Conservation (phyloP, 2,888 invertebrate species). For the Eupithecia subfuscata region DNA sequence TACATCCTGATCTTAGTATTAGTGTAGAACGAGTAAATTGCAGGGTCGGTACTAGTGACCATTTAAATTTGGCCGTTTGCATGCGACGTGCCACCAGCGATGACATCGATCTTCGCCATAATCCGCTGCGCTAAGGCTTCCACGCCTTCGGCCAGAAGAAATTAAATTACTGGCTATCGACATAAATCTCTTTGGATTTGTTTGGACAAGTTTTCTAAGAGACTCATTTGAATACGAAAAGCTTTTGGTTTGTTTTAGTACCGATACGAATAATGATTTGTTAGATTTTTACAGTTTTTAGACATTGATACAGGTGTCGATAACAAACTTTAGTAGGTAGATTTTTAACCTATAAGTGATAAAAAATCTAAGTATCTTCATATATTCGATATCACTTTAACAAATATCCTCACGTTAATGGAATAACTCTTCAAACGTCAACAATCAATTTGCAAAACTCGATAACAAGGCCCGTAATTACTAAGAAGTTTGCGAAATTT, state of each 20-base stretch:
- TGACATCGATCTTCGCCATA: constrained; percentile 30
- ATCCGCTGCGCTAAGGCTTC: constrained; percentile 28
- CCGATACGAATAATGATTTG: not conserved
- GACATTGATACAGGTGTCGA: no score
- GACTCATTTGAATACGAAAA: constrained; percentile 19
- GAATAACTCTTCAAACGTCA: not conserved
- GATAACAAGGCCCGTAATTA: not conserved
- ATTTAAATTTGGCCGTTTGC: constrained; percentile 8
- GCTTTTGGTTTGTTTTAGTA: not conserved
- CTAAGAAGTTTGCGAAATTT: not conserved
- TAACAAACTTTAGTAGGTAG: no score
- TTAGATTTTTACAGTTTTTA: not conserved
- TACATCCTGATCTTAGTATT: not conserved
- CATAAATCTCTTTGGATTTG: constrained; percentile 29
- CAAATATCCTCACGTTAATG: not conserved
- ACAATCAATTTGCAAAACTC: not conserved
- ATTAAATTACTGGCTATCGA: constrained; percentile 32
- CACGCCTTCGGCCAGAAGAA: constrained; percentile 31
- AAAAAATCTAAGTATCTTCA: not conserved
- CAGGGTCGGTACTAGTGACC: not conserved
- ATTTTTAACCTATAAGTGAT: no score
- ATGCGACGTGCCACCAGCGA: constrained; percentile 13
- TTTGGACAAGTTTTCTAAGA: constrained; percentile 23
- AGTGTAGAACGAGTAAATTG: not conserved
- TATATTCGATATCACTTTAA: not conserved